phyloP scores from a whole-genome alignment of 2,797 vertebrate genomes.

The Ctenopoma multispine region DNA sequence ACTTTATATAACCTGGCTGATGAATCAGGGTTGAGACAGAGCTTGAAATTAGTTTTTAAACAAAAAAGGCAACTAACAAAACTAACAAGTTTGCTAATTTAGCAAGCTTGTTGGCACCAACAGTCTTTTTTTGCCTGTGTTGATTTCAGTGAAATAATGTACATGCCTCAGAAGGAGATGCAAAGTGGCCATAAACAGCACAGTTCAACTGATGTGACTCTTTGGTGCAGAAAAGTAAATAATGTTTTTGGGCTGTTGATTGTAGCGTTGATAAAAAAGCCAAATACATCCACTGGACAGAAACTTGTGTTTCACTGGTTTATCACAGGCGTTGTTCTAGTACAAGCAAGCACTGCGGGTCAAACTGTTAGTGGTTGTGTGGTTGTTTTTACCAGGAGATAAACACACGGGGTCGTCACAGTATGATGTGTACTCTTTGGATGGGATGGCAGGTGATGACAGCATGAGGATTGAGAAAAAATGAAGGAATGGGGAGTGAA shows the following conservation, averaged over 20 bases:
- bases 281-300: not conserved
- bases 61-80: not conserved
- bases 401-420: slow-evolving; percentile 88
- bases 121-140: too few species aligned
- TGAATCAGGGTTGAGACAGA: too few species aligned
- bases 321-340: slow-evolving; percentile 8
- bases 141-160: too few species aligned
- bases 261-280: slow-evolving; percentile 18
- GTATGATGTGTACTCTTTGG: slow-evolving; percentile 87
- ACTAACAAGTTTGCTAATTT: not conserved
- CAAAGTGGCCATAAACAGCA: too few species aligned
- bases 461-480: slow-evolving; percentile 69
- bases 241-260: not conserved
- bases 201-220: too few species aligned
- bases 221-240: too few species aligned
- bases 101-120: not conserved
- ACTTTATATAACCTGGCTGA: too few species aligned
- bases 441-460: slow-evolving; percentile 82
- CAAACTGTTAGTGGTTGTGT: slow-evolving; percentile 59
- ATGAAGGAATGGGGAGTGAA: slow-evolving; percentile 43
- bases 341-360: slow-evolving; percentile 40
- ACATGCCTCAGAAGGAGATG: too few species aligned
- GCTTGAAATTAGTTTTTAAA: too few species aligned
- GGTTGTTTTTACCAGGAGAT: slow-evolving; percentile 82
- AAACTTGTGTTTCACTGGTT: not conserved